Base-by-base conservation (phyloP, 2,888 invertebrate genomes). In the Hedychridium roseum region DNA sequence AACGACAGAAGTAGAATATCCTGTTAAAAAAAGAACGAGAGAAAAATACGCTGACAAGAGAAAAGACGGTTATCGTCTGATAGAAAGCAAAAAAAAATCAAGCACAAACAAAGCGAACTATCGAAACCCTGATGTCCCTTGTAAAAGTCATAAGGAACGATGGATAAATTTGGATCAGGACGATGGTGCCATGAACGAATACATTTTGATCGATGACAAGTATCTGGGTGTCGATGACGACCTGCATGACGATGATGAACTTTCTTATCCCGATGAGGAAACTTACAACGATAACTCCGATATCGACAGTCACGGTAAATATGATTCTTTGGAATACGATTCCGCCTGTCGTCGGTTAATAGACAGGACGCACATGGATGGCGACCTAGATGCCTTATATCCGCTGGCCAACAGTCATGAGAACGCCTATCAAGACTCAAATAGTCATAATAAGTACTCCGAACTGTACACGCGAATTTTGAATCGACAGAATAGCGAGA, bases 221-320 rank as follows among this genome's bases (percentile, higher is more conserved):
- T 51, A 43, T 3, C 32, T 49, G 9, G 61, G 45, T 6, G 41
- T 54, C 2, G 30, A 15, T 0, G 7, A 50, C 3, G 27, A 34
- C 1, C 44, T 50, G 0, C 43, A 51, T 15, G 44, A 57, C 5
- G 9, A 40, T 2, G 48, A 58, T 9, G 49, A 49, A 27, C 7
- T 43, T 1, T 44, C 53, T 1, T 60, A 52, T 7, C 64, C 60
- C 1, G 51, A 61, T 16, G 43, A 57, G 1, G 43, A 17, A 3
- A 56, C 51, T 1, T 28, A 28, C 0, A 42, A 65, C 27, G 46
- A 49, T 1, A 56, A 54, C 39, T 55, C 59, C 1, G 66, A 66
- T 12, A 57, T 60, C 0, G 62, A 66, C 14, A 72, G 68, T 32
- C 70, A 72, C 44, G 59, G 62, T 1, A 66, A 60, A 40, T 60